These are phyloP conservation scores for Herpetotheres cachinnans DNA, from an alignment of 2,113 vertebrate species.

Conservation along the genomic window DNA sequence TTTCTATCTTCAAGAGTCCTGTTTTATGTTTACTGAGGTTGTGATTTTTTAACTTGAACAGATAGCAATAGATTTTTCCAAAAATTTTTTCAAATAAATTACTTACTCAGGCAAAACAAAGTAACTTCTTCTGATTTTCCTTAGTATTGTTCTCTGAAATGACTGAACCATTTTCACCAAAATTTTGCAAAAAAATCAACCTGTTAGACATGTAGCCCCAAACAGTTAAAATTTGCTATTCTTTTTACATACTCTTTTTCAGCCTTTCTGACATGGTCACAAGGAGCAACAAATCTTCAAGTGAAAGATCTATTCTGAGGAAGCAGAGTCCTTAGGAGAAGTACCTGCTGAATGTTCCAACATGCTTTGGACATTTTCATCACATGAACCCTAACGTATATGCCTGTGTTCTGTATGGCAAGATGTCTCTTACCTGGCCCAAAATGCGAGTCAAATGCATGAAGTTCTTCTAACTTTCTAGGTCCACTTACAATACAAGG, in stretches of 20 bases:
- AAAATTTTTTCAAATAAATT: background rate
- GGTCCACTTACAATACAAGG: background rate
- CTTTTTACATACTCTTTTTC: background rate
- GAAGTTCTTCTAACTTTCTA: background rate
- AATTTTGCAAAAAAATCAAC: background rate
- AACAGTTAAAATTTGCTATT: background rate
- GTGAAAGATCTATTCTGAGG: background rate
- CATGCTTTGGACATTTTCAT: background rate
- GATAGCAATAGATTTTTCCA: background rate
- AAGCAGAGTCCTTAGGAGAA: background rate
- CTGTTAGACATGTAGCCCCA: rapidly evolving
- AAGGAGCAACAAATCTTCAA: background rate
- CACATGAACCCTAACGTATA: background rate
- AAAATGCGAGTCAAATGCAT: background rate
- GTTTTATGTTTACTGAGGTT: background rate
- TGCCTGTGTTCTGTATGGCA: rapidly evolving
- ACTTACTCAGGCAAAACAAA: background rate
- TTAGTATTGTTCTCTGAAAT: background rate
- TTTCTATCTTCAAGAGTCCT: background rate
- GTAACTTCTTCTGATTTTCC: background rate
- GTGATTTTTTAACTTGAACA: background rate
- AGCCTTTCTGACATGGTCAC: background rate
- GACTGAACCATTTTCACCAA: background rate
- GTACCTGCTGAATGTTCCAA: background rate
- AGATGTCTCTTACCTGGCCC: background rate